Evolutionary conservation across 2,888 invertebrate species (phyloP), one percentile per base, ranked within the genome.

Genomic region (Himalopsyche tibetana): DNA sequence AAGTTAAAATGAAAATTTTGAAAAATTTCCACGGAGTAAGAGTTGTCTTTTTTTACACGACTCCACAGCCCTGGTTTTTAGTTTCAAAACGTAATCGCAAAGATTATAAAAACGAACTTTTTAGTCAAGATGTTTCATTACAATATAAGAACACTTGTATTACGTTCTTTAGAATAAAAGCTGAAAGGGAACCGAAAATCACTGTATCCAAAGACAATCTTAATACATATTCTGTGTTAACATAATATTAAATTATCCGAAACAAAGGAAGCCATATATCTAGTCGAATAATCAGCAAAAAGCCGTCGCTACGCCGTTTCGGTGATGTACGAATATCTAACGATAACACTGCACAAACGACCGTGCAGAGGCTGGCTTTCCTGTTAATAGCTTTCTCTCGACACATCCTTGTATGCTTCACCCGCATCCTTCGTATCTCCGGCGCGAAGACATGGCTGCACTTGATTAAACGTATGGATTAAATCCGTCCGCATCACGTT

Each of bases 391-490:
- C 74, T 74, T 74, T 74, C 74, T 74, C 74, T 74, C 74, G 38
- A 74, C 74, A 74, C 74, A 74, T 74, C 74, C 74, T 74, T 74
- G 74, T 74, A 74, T 36, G 74, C 15, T 74, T 74, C 74, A 36
- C 74, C 74, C 74, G 74, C 74, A 74, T 74, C 74, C 74, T 19
- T 36, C 38, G 74, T 74, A 74, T 74, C 74, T 74, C 74, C 74
- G 36, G 74, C 74, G 74, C 74, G 28, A 82, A 86, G 84, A 84
- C 87, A 88, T 69, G 85, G 51, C 87, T 88, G 87, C 88, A 88
- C 80, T 88, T 88, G 87, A 88, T 88, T 88, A 88, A 88, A 84
- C 84, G 80, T 87, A 86, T 86, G 88, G 88, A 87, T 86, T 88
- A 84, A 87, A 88, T 87, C 85, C 80, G 80, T 83, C 81, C 84